Evolutionary conservation across 2,113 vertebrate species (phyloP), one percentile per base, ranked within the genome.

Genomic region (Lutjanus erythropterus): DNA sequence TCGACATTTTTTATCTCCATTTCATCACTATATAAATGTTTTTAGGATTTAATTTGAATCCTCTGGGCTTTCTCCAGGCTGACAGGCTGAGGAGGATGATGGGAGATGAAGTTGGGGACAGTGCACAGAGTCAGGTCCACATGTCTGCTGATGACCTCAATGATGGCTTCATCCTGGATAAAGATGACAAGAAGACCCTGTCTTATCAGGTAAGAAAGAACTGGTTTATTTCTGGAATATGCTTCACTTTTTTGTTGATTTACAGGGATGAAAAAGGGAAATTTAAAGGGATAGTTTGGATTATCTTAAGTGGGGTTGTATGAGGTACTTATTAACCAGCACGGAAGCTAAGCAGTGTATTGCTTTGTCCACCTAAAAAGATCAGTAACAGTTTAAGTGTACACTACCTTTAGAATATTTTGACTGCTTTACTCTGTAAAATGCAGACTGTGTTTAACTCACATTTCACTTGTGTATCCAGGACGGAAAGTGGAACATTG

Each of bases 71-170:
- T 76, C 71, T 80, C 5, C 81, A 99, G 98, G 96, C 96, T 2
- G 97, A 97, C 53, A 91, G 98, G 29, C 90, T 97, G n/a, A 95
- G 93, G 64, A 96, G 98, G 70, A 99, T 99, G 98, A 91, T 16
- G 80, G 98, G 97, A 25, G 94, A 95, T 2, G 93, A 94, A 9
- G 94, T 86, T 0, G 86, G 77, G 2, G 88, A 65, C 0, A 44
- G 18, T 0, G 27, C 39, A 1, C 93, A 91, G 86, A 95, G 76
- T 65, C 89, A 83, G 2, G 92, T 55, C 27, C 96, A 98, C 4
- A 0, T 93, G 44, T 99, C 98, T 1, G 98, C 97, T 0, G 98
- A 99, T 29, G 98, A 99, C 86, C 91, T 99, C 16, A 95, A 95
- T 1, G 97, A 99, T 0, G 95, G 97, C 61, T 99, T 99, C 77